Evolutionary conservation across 2,888 invertebrate genomes (phyloP).

Genomic region (Hypselothyrea guttata): DNA sequence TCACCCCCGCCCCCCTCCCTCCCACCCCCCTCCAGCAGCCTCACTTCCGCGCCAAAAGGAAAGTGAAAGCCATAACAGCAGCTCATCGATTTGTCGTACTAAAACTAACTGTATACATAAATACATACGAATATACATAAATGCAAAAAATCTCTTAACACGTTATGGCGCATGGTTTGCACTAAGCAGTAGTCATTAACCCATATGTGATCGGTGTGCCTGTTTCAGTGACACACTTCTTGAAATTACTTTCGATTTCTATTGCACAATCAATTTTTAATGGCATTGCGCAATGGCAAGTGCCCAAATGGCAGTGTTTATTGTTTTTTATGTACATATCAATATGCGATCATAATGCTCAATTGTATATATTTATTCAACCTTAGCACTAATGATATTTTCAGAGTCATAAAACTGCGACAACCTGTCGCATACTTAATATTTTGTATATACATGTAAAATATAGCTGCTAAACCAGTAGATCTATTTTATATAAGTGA

Average conservation of each 20-base stretch:
- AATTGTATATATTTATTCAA: constrained; percentile 10
- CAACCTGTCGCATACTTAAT: constrained; percentile 69
- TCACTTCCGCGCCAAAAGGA: constrained; percentile 52
- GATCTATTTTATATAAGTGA: too few relatives aligned
- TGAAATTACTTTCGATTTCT: constrained; percentile 46
- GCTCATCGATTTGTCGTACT: constrained; percentile 36
- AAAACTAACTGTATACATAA: constrained; percentile 57
- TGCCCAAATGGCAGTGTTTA: constrained; percentile 20
- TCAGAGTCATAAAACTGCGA: constrained; percentile 47
- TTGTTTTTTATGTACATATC: constrained; percentile 26
- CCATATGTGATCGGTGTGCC: constrained; percentile 14
- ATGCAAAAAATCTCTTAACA: constrained; percentile 24
- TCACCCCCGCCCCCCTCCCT: constrained; percentile 5
- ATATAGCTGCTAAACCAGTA: constrained; percentile 19
- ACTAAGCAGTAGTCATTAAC: constrained; percentile 12
- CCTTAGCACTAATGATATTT: constrained; percentile 35
- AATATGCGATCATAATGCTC: constrained; percentile 27
- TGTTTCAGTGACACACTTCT: constrained; percentile 38
- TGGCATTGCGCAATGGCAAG: constrained; percentile 1
- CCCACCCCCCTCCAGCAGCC: neutral
- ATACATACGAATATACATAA: too few relatives aligned
- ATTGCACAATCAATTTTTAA: constrained; percentile 31
- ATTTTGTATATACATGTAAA: constrained; percentile 31
- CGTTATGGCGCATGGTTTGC: neutral
- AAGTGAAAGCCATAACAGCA: constrained; percentile 79